Evolutionary conservation across 2,888 invertebrate genomes (phyloP).

Genomic region (Drosophila mimetica): DNA sequence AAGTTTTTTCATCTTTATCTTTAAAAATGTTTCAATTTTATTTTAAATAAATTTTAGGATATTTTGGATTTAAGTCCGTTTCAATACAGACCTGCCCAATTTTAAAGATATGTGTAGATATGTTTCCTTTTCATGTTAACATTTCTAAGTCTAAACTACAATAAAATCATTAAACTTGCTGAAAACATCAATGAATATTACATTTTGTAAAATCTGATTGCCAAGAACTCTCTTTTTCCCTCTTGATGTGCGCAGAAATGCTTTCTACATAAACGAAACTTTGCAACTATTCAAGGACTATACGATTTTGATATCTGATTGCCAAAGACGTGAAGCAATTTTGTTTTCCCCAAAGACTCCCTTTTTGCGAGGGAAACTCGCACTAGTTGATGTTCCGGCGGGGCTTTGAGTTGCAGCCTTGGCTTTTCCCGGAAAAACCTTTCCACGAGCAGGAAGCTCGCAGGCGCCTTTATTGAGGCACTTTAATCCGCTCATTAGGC

Average conservation of each 20-base stretch:
- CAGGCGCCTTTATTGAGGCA: constrained; percentile 8
- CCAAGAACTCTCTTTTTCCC: background rate
- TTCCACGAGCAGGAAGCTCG: constrained; percentile 8
- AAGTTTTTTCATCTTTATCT: too few species aligned
- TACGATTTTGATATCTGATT: constrained; percentile 17
- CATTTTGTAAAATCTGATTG: background rate
- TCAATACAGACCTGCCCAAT: too few species aligned
- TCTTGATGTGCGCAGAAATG: background rate
- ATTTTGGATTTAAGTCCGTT: too few species aligned
- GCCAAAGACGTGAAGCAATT: constrained; percentile 4
- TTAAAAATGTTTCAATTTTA: too few species aligned
- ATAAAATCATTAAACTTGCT: background rate
- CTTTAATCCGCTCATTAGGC: constrained; percentile 74
- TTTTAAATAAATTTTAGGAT: too few species aligned
- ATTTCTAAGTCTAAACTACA: background rate
- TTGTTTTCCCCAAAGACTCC: constrained; percentile 5
- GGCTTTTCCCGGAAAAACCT: constrained; percentile 7
- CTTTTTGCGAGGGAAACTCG: constrained; percentile 4
- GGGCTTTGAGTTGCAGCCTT: background rate
- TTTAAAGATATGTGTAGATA: too few species aligned
- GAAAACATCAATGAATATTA: background rate
- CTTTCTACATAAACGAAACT: constrained; percentile 4
- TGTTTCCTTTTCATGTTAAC: too few species aligned
- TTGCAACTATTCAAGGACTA: constrained; percentile 7
- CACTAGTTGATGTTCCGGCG: constrained; percentile 13